Evolutionary conservation across 2,797 vertebrate genomes (phyloP).

Genomic region (Schizothorax lantsangensis): DNA sequence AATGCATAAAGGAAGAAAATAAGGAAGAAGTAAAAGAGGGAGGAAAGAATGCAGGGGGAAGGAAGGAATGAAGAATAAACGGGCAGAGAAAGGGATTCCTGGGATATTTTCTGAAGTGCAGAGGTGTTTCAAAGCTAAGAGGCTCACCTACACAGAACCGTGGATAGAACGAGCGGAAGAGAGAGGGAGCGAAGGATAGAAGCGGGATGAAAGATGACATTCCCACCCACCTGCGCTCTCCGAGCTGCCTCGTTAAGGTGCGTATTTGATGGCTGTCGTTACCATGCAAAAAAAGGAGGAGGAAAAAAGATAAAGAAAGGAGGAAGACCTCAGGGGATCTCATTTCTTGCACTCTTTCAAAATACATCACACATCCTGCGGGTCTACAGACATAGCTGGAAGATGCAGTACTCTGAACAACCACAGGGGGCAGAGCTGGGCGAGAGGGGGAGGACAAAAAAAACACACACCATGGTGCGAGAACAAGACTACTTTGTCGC

Average conservation of each 20-base stretch:
- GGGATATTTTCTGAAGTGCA: conserved; percentile 16
- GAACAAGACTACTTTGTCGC: conserved; percentile 2
- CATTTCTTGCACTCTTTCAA: conserved; percentile 65
- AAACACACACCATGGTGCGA: background rate
- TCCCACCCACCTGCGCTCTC: conserved; percentile 67
- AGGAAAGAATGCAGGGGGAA: background rate
- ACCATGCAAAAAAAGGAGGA: conserved; percentile 39
- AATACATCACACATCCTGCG: conserved; percentile 44
- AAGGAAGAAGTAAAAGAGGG: background rate
- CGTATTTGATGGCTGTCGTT: conserved; percentile 67
- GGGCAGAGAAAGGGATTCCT: conserved; percentile 16
- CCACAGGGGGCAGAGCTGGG: conserved; percentile 33
- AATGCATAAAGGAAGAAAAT: background rate
- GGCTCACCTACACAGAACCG: conserved; percentile 40
- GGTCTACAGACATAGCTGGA: conserved; percentile 23
- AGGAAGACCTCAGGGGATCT: conserved; percentile 53
- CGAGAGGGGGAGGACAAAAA: background rate
- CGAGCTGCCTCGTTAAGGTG: conserved; percentile 65
- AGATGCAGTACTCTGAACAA: conserved; percentile 29
- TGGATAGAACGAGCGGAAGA: conserved; percentile 54
- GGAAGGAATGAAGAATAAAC: conserved; percentile 1
- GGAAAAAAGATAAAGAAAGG: conserved; percentile 48
- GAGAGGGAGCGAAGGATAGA: conserved; percentile 33
- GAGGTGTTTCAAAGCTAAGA: conserved; percentile 61
- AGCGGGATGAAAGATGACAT: conserved; percentile 77